Evolutionary conservation across 2,797 vertebrate genomes (phyloP).

Genomic region (Phoebastria nigripes): DNA sequence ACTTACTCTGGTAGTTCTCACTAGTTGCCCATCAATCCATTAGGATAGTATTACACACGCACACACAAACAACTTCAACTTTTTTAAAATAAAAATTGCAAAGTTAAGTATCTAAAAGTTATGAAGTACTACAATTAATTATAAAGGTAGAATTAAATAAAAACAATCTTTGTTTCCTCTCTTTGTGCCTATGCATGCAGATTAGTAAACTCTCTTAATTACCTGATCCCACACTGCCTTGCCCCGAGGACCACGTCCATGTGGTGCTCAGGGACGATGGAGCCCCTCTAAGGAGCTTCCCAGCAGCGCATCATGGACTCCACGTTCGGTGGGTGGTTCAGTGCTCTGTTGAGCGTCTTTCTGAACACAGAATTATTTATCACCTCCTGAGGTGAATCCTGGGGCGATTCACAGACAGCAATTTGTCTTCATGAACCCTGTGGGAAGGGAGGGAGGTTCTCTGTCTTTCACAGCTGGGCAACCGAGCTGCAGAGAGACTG

Average conservation of each 20-base stretch:
- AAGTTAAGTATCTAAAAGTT: background rate
- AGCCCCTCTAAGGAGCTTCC: background rate
- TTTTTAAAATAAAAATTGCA: background rate
- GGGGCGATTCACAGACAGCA: background rate
- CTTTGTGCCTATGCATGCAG: background rate
- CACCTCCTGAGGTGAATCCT: background rate
- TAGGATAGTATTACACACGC: background rate
- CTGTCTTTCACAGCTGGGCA: background rate
- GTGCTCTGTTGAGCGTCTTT: background rate
- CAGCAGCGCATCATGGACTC: background rate
- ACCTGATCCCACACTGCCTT: background rate
- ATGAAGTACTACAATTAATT: background rate
- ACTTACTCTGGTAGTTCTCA: background rate
- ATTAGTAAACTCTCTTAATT: background rate
- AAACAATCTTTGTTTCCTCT: background rate
- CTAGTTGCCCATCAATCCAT: background rate
- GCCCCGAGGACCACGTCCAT: accelerated
- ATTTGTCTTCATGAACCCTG: background rate
- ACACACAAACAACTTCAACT: background rate
- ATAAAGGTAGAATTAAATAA: background rate
- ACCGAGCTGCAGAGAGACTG: background rate
- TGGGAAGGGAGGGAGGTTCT: background rate
- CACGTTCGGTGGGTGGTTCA: accelerated
- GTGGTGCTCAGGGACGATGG: background rate
- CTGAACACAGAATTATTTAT: background rate